Base-by-base conservation (phyloP, 1,140 invertebrate species). In the Asbolus verrucosus region DNA sequence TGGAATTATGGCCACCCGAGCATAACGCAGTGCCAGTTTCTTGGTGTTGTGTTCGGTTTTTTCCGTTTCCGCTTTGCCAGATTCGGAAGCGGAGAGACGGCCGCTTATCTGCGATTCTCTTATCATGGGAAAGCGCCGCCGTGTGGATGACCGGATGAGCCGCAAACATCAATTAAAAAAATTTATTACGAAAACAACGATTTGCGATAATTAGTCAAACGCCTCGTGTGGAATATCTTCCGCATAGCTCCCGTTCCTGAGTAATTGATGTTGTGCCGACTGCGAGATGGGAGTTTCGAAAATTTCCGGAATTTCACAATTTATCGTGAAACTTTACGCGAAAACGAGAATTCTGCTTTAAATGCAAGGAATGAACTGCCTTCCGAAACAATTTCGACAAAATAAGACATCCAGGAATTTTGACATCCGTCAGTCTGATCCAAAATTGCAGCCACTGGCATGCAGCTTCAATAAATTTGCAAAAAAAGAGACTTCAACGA, bases 21-120 rank as follows among this genome's bases (percentile, higher is more conserved):
- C 21, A 13, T 19, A 54, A 54, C 46, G 46, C 46, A 54, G 27
- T 54, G 46, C 46, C 11, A 14, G 46, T 54, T 54, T 54, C 46
- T 31, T 21, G 46, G 33, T 36, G 6, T 43, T n/a, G n/a, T n/a
- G n/a, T n/a, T n/a, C n/a, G 15, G 2, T 54, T 54, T 54, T 54
- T 54, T n/a, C 46, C 46, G 24, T 54, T 54, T 54, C 46, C 21
- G 46, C 19, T 27, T 27, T 54, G 21, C 6, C 27, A 21, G 21
- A 14, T 54, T 24, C 46, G 46, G 11, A 1, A 6, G 46, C 5
- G 13, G 46, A 54, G 27, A 54, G 27, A 54, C 18, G 0, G 9
- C 18, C n/a, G n/a, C 21, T 54, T 50, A 50, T 50, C 43, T 6
- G 43, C 5, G 27, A 8, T 30, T 30, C 33, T 5, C 33, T n/a